Conservation (phyloP, 2,113 vertebrate species). For the Natator depressus region DNA sequence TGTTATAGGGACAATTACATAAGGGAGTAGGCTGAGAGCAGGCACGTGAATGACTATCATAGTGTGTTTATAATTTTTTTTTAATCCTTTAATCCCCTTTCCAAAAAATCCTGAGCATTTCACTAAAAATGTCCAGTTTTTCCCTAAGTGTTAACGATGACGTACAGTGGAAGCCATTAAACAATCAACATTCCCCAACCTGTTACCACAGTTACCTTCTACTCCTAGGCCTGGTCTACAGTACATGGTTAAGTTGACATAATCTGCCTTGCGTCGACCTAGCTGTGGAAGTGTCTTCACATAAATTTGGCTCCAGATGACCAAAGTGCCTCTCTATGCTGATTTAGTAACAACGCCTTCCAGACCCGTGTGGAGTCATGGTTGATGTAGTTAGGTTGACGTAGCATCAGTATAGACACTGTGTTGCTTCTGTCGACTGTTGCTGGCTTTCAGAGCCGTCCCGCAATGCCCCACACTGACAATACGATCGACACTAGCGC, state of each 20-base stretch:
- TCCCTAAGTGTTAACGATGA: rapidly evolving
- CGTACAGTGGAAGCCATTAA: background rate
- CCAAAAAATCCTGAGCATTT: background rate
- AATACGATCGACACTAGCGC: background rate
- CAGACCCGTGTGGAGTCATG: too few relatives aligned
- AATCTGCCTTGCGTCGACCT: background rate
- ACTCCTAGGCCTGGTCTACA: background rate
- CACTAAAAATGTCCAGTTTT: background rate
- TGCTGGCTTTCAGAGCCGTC: background rate
- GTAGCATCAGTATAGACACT: background rate
- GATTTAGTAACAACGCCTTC: background rate
- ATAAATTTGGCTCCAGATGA: background rate
- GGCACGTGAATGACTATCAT: background rate
- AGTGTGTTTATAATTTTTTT: background rate
- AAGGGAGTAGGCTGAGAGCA: background rate
- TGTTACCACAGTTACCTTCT: background rate
- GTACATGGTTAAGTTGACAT: background rate
- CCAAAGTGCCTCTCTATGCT: background rate
- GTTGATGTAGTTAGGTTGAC: background rate
- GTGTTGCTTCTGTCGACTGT: background rate
- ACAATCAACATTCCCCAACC: rapidly evolving
- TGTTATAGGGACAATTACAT: background rate
- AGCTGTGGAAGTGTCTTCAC: background rate
- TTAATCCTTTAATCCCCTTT: background rate
- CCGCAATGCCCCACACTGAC: background rate